phyloP scores from a whole-genome alignment of 2,888 invertebrate species.

The Netelia melanura region DNA sequence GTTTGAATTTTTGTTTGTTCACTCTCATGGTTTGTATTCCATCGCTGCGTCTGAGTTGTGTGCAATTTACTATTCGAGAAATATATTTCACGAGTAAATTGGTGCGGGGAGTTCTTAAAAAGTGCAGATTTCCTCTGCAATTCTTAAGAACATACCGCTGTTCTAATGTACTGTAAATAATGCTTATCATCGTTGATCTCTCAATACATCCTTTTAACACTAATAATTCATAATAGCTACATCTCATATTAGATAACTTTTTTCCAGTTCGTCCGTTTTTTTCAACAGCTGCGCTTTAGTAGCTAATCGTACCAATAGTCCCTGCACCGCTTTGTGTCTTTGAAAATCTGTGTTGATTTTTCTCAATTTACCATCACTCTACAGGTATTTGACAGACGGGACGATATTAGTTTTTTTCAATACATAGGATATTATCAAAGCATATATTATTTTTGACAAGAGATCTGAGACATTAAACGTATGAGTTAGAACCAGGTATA shows the following conservation, averaged over 20 bases:
- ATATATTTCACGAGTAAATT: not conserved
- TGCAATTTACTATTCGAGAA: too few relatives aligned
- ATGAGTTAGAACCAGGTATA: conserved; percentile 26
- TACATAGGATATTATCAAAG: not conserved
- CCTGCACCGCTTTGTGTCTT: conserved; percentile 18
- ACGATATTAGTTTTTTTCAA: conserved; percentile 20
- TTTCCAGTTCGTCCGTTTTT: not conserved
- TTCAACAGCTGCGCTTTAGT: conserved; percentile 12
- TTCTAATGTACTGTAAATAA: too few relatives aligned
- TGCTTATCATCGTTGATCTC: too few relatives aligned
- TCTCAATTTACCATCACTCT: not conserved
- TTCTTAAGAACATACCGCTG: too few relatives aligned
- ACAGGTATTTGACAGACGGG: conserved; percentile 36
- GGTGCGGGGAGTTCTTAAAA: too few relatives aligned
- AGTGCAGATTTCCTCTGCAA: too few relatives aligned
- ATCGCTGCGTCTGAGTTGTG: not conserved
- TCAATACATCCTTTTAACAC: too few relatives aligned
- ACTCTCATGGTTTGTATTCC: conserved; percentile 26
- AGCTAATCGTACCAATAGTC: conserved; percentile 18
- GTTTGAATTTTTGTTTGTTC: not conserved
- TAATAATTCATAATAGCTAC: not conserved
- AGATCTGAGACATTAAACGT: conserved; percentile 12
- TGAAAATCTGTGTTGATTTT: conserved; percentile 7
- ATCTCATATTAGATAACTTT: conserved; percentile 28
- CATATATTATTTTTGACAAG: conserved; percentile 11